Percentiles rank a stretch among this genome's conserved stretches.
These are phyloP conservation scores for Trissolcus japonicus DNA, from an alignment of 2,888 invertebrate genomes.

Conservation along the genomic window DNA sequence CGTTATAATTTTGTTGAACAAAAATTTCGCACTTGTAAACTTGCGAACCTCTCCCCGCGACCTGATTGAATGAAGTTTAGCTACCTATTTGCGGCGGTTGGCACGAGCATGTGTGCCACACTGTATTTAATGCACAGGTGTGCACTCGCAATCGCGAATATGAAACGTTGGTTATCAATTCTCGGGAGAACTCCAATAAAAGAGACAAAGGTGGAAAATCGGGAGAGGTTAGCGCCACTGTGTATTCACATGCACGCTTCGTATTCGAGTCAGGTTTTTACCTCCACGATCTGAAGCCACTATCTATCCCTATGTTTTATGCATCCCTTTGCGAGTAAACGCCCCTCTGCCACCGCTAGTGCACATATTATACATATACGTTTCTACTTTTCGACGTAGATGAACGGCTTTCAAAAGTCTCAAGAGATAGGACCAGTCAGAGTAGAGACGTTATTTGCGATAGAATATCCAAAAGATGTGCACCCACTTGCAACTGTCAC, in stretches of 20 bases:
- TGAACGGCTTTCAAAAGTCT: conserved; percentile 57
- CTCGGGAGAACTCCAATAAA: conserved; percentile 70
- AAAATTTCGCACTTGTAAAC: conserved; percentile 24
- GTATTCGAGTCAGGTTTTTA: conserved; percentile 63
- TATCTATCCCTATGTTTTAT: conserved; percentile 70
- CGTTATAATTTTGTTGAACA: conserved; percentile 25
- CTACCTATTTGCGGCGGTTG: conserved; percentile 35
- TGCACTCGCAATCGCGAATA: conserved; percentile 50
- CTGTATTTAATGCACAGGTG: conserved; percentile 52
- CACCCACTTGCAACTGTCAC: conserved; percentile 42
- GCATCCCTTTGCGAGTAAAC: conserved; percentile 62
- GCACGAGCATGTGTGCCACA: conserved; percentile 15
- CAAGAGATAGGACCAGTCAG: conserved; percentile 54
- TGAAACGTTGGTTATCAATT: conserved; percentile 67
- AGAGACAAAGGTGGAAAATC: conserved; percentile 66
- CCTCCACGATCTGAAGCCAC: conserved; percentile 58
- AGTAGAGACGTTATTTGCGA: conserved; percentile 49
- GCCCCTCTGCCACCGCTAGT: conserved; percentile 14
- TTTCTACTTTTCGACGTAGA: conserved; percentile 55
- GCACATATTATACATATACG: conserved; percentile 47
- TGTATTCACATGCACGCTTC: conserved; percentile 55
- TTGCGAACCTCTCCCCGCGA: conserved; percentile 34
- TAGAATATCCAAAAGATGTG: conserved; percentile 45
- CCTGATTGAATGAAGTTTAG: conserved; percentile 55
- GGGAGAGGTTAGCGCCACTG: conserved; percentile 54